Evolutionary conservation across 1,140 invertebrate species (phyloP).

Genomic region (Drosophila sucinea): DNA sequence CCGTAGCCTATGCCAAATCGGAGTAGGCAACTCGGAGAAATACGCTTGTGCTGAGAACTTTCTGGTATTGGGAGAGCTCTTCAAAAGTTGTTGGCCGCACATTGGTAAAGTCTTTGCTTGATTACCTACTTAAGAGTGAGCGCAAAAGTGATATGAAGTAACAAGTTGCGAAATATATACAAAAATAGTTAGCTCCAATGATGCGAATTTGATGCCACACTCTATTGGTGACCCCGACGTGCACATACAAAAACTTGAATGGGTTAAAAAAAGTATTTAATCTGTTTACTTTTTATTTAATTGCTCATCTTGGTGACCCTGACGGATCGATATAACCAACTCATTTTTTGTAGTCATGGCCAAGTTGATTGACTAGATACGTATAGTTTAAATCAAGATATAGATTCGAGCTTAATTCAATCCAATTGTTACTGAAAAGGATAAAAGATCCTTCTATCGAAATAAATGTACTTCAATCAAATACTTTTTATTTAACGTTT

Average conservation of each 20-base stretch:
- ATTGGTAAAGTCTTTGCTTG: slow-evolving; percentile 15
- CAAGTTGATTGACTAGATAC: too few species aligned
- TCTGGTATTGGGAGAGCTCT: slow-evolving; percentile 19
- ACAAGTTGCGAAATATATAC: background rate
- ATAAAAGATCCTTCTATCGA: background rate
- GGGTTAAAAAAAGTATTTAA: too few species aligned
- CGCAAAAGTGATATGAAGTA: slow-evolving; percentile 16
- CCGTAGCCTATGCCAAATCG: background rate
- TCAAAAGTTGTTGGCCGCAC: slow-evolving; percentile 10
- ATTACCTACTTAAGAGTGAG: slow-evolving; percentile 10
- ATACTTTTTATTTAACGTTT: background rate
- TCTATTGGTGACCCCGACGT: too few species aligned
- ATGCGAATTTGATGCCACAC: too few species aligned
- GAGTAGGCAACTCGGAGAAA: slow-evolving; percentile 2
- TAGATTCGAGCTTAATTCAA: too few species aligned
- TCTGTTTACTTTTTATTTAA: too few species aligned
- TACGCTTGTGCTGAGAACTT: slow-evolving; percentile 6
- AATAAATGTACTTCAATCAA: slow-evolving; percentile 8
- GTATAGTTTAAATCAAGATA: too few species aligned
- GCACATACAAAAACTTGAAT: too few species aligned
- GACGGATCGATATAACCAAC: too few species aligned
- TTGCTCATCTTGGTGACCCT: too few species aligned
- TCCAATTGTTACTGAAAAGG: background rate
- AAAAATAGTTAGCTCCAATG: background rate
- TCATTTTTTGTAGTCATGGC: too few species aligned